Evolutionary conservation across 1,140 invertebrate species (phyloP), one percentile per base, ranked within the genome.

Genomic region (Pemphigus obesinymphae): DNA sequence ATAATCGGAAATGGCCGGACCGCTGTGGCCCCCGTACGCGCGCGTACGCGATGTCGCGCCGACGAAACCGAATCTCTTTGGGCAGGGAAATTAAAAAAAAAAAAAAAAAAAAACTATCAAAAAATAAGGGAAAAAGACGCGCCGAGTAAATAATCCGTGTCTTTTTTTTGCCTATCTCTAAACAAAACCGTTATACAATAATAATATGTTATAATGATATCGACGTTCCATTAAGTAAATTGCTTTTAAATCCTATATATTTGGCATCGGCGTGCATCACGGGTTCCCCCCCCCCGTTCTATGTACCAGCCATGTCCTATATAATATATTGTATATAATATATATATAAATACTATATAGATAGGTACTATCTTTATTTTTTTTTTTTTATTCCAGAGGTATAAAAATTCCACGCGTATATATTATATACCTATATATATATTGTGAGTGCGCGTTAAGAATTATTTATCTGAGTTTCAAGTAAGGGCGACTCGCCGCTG

Each of bases 391-490:
- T 23, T 40, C 4, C 4, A 4, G 0, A 66, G 31, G 31, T 3
- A 13, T 23, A 13, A 58, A 31, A n/a, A 61, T 61, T 61, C 34
- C 61, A 17, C 3, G 61, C 40, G 37, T 40, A 40, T 40, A 40
- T 40, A 40, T 40, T 40, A 40, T 40, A 40, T 40, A 40, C n/a
- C n/a, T n/a, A n/a, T n/a, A n/a, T n/a, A n/a, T n/a, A n/a, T n/a
- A n/a, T n/a, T n/a, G n/a, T n/a, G n/a, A n/a, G n/a, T 8, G 29
- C 63, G 34, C 63, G 34, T 43, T 37, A 10, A 43, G 37, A 70
- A 70, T 43, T 70, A 70, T 70, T 68, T 43, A 70, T 70, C n/a
- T n/a, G n/a, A n/a, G n/a, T n/a, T n/a, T 17, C 37, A n/a, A 43
- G 13, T 10, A 15, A 48, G 11, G 15, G n/a, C n/a, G n/a, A n/a